These are phyloP conservation scores for Amiota minor DNA, from an alignment of 2,888 invertebrate genomes.

Conservation along the genomic window DNA sequence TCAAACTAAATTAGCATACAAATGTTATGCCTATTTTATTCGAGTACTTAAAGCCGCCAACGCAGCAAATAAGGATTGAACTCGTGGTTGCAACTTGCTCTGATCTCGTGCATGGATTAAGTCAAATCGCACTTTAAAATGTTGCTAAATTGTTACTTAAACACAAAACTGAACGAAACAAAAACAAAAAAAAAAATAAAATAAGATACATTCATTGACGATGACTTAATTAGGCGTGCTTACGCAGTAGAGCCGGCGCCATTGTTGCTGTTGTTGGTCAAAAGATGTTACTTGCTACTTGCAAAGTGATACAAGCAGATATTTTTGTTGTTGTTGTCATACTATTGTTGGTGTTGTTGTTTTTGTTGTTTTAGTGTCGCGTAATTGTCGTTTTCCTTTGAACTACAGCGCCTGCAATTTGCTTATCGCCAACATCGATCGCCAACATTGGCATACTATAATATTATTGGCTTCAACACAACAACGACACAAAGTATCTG, in stretches of 20 bases:
- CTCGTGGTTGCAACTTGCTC: slow-evolving; percentile 35
- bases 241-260: slow-evolving; percentile 7
- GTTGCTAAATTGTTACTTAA: slow-evolving; percentile 43
- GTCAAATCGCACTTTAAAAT: slow-evolving; percentile 63
- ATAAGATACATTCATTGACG: slow-evolving; percentile 43
- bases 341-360: slow-evolving; percentile 33
- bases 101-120: slow-evolving; percentile 55
- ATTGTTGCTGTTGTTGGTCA: not conserved
- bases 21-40: not conserved
- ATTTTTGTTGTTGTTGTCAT: slow-evolving; percentile 12
- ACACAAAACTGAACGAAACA: slow-evolving; percentile 42
- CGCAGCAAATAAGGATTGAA: slow-evolving; percentile 63
- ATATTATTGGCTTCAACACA: slow-evolving; percentile 38
- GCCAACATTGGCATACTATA: slow-evolving; percentile 38
- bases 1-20: slow-evolving; percentile 7
- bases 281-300: slow-evolving; percentile 17
- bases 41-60: slow-evolving; percentile 5
- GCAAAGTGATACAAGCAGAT: not conserved
- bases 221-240: slow-evolving; percentile 8
- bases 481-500: not conserved
- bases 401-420: slow-evolving; percentile 70
- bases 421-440: slow-evolving; percentile 65
- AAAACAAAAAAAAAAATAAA: not conserved
- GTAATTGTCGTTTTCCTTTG: slow-evolving; percentile 66
- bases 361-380: slow-evolving; percentile 54